phyloP scores from a whole-genome alignment of 2,888 invertebrate species.

The Junonia oenone region DNA sequence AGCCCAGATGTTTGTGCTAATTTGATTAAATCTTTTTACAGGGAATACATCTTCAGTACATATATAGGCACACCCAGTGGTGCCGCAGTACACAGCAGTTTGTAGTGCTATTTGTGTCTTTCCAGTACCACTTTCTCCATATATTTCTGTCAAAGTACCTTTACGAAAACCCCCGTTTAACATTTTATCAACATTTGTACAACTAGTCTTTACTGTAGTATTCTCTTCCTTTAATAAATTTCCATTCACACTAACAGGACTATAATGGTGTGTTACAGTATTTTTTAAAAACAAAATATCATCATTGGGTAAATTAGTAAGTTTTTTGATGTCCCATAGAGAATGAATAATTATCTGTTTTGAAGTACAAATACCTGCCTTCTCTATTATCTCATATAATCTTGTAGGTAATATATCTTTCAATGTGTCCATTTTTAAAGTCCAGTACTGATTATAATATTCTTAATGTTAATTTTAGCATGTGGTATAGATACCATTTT shows the following conservation, averaged over 20 bases:
- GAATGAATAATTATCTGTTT: slow-evolving; percentile 55
- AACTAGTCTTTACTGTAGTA: slow-evolving; percentile 73
- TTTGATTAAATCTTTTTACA: slow-evolving; percentile 61
- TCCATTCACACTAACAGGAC: slow-evolving; percentile 41
- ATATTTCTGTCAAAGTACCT: slow-evolving; percentile 86
- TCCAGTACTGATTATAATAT: not conserved
- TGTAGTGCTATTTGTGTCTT: slow-evolving; percentile 91
- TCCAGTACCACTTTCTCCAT: slow-evolving; percentile 89
- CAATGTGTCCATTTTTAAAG: slow-evolving; percentile 23
- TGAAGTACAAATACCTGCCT: slow-evolving; percentile 50
- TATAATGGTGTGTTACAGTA: slow-evolving; percentile 41
- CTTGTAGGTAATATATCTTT: slow-evolving; percentile 43
- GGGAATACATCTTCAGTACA: slow-evolving; percentile 87
- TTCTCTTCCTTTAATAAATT: slow-evolving; percentile 36
- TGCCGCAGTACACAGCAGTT: slow-evolving; percentile 82
- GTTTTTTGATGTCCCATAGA: slow-evolving; percentile 56
- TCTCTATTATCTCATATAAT: slow-evolving; percentile 50
- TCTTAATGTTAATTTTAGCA: not conserved
- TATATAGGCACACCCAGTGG: slow-evolving; percentile 82
- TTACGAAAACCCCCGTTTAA: slow-evolving; percentile 84
- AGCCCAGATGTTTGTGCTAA: slow-evolving; percentile 41
- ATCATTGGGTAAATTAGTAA: slow-evolving; percentile 50
- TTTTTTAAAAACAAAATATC: slow-evolving; percentile 54
- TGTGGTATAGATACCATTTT: no score
- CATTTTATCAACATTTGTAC: slow-evolving; percentile 77